Evolutionary conservation across 2,888 invertebrate genomes (phyloP), one percentile per base, ranked within the genome.

Genomic region (Aplocera efformata): DNA sequence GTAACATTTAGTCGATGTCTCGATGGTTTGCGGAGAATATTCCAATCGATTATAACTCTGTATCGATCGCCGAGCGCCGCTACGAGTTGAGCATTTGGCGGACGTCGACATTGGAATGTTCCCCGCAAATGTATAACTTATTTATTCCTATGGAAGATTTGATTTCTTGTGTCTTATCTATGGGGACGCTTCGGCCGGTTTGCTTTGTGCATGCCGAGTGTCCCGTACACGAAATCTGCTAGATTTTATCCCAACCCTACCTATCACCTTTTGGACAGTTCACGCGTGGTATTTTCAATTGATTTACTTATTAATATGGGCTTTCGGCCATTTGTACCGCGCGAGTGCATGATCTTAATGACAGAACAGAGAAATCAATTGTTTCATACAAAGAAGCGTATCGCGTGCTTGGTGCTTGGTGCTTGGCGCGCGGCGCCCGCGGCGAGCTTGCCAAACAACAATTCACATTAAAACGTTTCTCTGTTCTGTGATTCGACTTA

Each of bases 1-100:
- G 79, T 85, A 80, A 82, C 80, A 85, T 83, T 84, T 82, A 80
- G 74, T 85, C 86, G 85, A 86, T 84, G 86, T 84, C 81, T 85
- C 81, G 83, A 82, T 67, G 50, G 66, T 62, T 70, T 60, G 61
- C 70, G 51, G 67, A 69, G 73, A 72, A 71, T 72, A 76, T 79
- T 73, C 63, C 79, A 74, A 73, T 57, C 38, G 48, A 46, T 42
- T 25, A 21, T 24, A 25, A 32, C 32, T 49, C 38, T 26, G 23
- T 39, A 38, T 36, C 36, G 27, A 54, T 60, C 59, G 65, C 63
- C 68, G 61, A 63, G 65, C 65, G 71, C 64, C 56, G 56, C 34
- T 10, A 22, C 61, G 48, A 62, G 75, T 85, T 84, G 85, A 84
- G 85, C 85, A 79, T 76, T 69, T 69, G 33, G 44, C 48, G 69